These are phyloP conservation scores for Nemotelus nigrinus DNA, from an alignment of 2,888 invertebrate genomes.

Conservation along the genomic window DNA sequence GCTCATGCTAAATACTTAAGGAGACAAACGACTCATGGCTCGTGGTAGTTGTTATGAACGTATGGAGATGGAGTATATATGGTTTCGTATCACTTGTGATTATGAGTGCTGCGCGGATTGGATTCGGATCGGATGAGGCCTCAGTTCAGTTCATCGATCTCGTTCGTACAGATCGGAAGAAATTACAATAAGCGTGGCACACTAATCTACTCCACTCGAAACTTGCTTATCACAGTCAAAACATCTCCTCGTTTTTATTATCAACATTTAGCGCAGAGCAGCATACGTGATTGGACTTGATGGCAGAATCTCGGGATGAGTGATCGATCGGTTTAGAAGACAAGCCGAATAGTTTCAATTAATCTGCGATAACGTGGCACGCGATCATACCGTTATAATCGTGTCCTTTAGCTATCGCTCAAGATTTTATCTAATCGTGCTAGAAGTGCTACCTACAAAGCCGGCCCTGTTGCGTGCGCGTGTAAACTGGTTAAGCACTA, in stretches of 20 bases:
- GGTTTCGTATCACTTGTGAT: constrained; percentile 10
- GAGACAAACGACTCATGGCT: neutral
- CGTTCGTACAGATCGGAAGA: constrained; percentile 60
- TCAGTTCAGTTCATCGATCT: constrained; percentile 63
- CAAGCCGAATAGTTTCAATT: constrained; percentile 7
- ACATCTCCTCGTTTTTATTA: too few species aligned
- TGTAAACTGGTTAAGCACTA: too few species aligned
- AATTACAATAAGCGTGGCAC: constrained; percentile 37
- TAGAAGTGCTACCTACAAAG: too few species aligned
- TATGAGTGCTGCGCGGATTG: constrained; percentile 11
- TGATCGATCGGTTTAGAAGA: neutral
- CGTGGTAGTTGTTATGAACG: neutral
- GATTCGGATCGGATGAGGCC: constrained; percentile 15
- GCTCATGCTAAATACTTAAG: neutral
- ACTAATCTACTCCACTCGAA: too few species aligned
- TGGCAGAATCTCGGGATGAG: neutral
- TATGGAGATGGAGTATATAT: too few species aligned
- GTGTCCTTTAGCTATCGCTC: too few species aligned
- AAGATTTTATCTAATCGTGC: too few species aligned
- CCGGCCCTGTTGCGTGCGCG: too few species aligned
- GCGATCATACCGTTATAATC: neutral
- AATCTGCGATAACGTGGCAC: constrained; percentile 29
- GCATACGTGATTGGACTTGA: neutral
- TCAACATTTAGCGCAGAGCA: too few species aligned
- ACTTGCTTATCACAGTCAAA: too few species aligned